A percentile compares a stretch with the other conserved stretches of the same genome.
phyloP scores from a whole-genome alignment of 2,888 invertebrate species.

The Pardosa pseudoannulata region DNA sequence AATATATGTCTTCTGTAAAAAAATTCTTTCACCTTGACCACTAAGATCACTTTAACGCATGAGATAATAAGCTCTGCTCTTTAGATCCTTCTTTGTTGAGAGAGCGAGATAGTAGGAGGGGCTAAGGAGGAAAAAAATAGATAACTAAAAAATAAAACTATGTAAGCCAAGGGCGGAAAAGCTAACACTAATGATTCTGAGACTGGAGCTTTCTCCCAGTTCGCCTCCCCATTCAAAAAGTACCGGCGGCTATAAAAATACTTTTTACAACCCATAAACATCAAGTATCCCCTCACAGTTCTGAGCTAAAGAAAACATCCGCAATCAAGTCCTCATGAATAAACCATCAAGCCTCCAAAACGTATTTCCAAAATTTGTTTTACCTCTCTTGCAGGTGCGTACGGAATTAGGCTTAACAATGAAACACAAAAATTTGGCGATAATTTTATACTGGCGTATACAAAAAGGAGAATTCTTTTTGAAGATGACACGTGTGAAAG shows the following conservation, averaged over 20 bases:
- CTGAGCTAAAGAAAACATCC: constrained; percentile 21
- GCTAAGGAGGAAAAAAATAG: not conserved
- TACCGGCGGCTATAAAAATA: constrained; percentile 43
- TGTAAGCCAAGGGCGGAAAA: constrained; percentile 29
- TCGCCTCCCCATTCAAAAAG: constrained; percentile 22
- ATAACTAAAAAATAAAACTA: too few species aligned
- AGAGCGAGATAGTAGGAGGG: not conserved
- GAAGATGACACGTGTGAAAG: too few species aligned
- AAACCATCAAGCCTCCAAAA: constrained; percentile 40
- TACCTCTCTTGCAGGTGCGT: constrained; percentile 34
- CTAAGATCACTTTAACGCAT: constrained; percentile 16
- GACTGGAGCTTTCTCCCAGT: constrained; percentile 11
- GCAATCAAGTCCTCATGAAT: constrained; percentile 60
- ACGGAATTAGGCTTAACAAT: not conserved
- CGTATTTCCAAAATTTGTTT: not conserved
- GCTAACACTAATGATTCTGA: constrained; percentile 49
- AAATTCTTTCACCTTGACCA: not conserved
- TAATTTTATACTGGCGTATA: too few species aligned
- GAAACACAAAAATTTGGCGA: not conserved
- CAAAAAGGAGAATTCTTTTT: too few species aligned
- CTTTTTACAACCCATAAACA: constrained; percentile 67
- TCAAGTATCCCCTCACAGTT: constrained; percentile 30
- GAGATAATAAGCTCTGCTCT: constrained; percentile 35
- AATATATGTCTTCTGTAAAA: not conserved
- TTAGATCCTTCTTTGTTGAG: constrained; percentile 2